These are phyloP conservation scores for Parasteatoda lunata DNA, from an alignment of 2,888 invertebrate genomes.

Conservation along the genomic window DNA sequence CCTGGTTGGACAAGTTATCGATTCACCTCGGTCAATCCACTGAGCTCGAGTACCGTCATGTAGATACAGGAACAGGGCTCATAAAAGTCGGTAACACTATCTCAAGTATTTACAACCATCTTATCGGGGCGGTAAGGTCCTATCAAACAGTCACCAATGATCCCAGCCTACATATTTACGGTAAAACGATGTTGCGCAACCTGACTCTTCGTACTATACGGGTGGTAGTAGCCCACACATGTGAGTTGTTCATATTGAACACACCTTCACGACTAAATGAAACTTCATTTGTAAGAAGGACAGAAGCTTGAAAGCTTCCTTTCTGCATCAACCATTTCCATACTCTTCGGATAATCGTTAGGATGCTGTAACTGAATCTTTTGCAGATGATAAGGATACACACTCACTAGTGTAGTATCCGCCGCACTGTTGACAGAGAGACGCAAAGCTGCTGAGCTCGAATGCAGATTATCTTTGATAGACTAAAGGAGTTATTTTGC, in stretches of 20 bases:
- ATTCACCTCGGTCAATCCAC: neutral
- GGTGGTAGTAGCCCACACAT: no score
- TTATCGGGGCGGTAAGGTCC: neutral
- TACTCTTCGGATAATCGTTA: neutral
- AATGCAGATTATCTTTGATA: conserved; percentile 10
- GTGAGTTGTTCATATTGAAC: conserved; percentile 71
- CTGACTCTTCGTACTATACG: no score
- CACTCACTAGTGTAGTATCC: conserved; percentile 11
- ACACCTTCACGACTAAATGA: conserved; percentile 70
- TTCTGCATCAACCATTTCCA: conserved; percentile 7
- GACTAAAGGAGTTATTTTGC: neutral
- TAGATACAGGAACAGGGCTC: conserved; percentile 3
- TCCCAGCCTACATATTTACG: no score
- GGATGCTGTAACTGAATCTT: conserved; percentile 14
- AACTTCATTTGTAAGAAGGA: conserved; percentile 71
- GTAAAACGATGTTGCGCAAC: no score
- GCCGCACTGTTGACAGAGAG: conserved; percentile 25
- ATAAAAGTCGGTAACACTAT: conserved; percentile 6
- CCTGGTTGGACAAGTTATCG: neutral
- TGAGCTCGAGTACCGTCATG: conserved; percentile 1
- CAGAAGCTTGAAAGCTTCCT: conserved; percentile 6
- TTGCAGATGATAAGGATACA: conserved; percentile 10
- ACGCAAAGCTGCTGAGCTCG: neutral
- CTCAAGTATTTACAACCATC: neutral
- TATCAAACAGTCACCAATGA: neutral